These are phyloP conservation scores for Conger conger DNA, from an alignment of 2,113 vertebrate genomes.

Conservation along the genomic window DNA sequence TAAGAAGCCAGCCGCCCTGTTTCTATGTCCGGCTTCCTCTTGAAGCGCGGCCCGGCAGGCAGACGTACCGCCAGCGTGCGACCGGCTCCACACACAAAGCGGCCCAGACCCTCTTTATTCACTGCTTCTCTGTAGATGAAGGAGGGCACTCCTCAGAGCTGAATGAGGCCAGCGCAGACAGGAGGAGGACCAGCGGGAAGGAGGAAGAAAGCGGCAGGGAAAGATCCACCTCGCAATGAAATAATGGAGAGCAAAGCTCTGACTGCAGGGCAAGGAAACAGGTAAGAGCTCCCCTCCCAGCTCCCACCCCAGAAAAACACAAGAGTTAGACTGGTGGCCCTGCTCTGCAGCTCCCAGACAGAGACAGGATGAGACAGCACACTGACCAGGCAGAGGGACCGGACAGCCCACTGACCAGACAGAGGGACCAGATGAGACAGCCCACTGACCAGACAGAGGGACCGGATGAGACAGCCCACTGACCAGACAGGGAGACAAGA, in stretches of 20 bases:
- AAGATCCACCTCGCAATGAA: background rate
- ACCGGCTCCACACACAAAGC: constrained; percentile 47
- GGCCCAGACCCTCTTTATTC: constrained; percentile 41
- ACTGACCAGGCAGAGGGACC: no score
- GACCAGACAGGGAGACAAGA: no score
- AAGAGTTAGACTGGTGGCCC: no score
- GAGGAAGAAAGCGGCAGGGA: constrained; percentile 37
- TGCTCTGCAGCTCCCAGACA: no score
- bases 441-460: no score
- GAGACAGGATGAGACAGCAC: no score
- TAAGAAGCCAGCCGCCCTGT: constrained; percentile 45
- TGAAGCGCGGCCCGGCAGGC: constrained; percentile 57
- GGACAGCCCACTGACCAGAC: no score
- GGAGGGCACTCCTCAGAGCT: constrained; percentile 50
- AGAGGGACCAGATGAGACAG: no score
- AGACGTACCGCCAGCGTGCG: constrained; percentile 60
- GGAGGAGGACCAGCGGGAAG: constrained; percentile 41
- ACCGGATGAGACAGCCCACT: no score
- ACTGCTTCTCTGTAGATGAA: background rate
- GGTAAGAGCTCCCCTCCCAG: background rate
- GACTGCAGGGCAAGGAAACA: no score
- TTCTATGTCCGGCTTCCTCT: constrained; percentile 43
- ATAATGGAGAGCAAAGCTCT: background rate
- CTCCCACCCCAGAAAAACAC: no score
- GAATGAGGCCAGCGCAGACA: constrained; percentile 58